These are phyloP conservation scores for Linnaemya vulpina DNA, from an alignment of 2,888 invertebrate genomes.

Conservation along the genomic window DNA sequence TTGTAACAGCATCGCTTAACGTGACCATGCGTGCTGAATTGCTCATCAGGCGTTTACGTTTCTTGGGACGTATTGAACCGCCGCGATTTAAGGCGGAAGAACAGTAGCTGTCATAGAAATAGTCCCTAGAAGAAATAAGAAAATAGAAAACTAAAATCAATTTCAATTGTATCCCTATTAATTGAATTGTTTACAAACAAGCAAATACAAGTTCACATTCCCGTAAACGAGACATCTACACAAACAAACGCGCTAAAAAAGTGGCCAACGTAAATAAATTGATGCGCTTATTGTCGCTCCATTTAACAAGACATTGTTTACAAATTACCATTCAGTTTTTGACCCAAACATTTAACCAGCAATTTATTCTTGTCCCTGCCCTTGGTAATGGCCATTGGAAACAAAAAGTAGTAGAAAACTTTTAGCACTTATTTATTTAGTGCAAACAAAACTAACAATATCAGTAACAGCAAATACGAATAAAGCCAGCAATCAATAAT, in stretches of 20 bases:
- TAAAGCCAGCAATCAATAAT: constrained; percentile 66
- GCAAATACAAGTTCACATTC: constrained; percentile 28
- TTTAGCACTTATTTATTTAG: constrained; percentile 58
- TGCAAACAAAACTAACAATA: constrained; percentile 53
- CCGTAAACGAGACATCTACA: not conserved
- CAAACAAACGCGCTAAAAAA: not conserved
- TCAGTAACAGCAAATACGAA: constrained; percentile 43
- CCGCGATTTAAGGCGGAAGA: constrained; percentile 82
- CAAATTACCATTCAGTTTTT: constrained; percentile 73
- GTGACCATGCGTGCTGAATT: constrained; percentile 75
- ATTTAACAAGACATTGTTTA: constrained; percentile 75
- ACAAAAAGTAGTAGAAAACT: constrained; percentile 21
- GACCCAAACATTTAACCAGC: constrained; percentile 63
- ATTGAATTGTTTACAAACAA: constrained; percentile 75
- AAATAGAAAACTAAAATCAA: constrained; percentile 50
- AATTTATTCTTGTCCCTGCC: constrained; percentile 57
- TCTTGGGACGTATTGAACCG: constrained; percentile 81
- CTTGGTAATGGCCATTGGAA: constrained; percentile 65
- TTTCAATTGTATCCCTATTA: constrained; percentile 68
- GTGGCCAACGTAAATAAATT: constrained; percentile 70
- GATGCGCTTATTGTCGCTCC: constrained; percentile 73
- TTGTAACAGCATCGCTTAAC: constrained; percentile 77
- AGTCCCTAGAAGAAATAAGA: constrained; percentile 83
- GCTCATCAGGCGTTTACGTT: constrained; percentile 83
- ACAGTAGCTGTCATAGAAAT: constrained; percentile 85